Conservation (phyloP, 2,888 invertebrate genomes). For the Eristalis tenax region DNA sequence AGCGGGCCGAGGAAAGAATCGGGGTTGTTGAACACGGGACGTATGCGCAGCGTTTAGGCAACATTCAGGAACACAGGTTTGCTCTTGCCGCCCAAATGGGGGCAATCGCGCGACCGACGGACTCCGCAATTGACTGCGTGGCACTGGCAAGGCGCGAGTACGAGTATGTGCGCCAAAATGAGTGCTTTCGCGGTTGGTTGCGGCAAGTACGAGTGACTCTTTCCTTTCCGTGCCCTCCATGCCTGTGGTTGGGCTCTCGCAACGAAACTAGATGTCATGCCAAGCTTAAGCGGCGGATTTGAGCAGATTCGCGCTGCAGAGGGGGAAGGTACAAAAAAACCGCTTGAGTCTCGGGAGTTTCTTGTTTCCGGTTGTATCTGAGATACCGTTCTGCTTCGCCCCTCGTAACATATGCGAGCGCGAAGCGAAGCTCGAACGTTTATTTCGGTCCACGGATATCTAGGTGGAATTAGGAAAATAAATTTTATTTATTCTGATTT, state of each 20-base stretch:
- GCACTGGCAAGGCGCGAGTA: slow-evolving; percentile 1
- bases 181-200: slow-evolving; percentile 8
- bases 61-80: slow-evolving; percentile 20
- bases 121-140: slow-evolving; percentile 4
- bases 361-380: slow-evolving; percentile 6
- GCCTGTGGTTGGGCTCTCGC: neutral
- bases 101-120: neutral
- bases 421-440: neutral
- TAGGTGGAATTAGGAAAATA: slow-evolving; percentile 46
- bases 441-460: slow-evolving; percentile 24
- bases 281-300: neutral
- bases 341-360: neutral
- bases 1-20: neutral
- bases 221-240: neutral
- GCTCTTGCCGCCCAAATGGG: slow-evolving; percentile 5
- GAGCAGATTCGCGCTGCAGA: neutral
- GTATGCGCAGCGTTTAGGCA: neutral
- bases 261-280: neutral
- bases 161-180: neutral
- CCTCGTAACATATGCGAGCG: neutral
- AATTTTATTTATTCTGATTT: slow-evolving; percentile 56
- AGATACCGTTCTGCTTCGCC: neutral
- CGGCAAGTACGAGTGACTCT: slow-evolving; percentile 4
- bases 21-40: slow-evolving; percentile 2
- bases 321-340: neutral